Evolutionary conservation across 2,797 vertebrate species (phyloP), one percentile per base, ranked within the genome.

Genomic region (Mormyrops boulengeri): DNA sequence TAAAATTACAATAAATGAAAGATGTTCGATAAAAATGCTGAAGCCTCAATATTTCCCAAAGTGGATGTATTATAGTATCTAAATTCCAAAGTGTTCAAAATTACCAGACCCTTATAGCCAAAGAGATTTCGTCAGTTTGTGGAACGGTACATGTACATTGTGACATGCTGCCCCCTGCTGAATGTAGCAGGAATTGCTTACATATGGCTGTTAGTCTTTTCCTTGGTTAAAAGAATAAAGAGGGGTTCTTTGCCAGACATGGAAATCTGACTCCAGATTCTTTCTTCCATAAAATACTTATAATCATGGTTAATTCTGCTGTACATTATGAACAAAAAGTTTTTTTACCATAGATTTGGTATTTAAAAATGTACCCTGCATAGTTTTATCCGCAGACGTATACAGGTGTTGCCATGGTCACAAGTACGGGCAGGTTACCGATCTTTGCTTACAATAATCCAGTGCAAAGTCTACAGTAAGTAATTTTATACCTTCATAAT

Each of bases 121-220:
- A 53, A 85, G 84, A 50, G 49, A 47, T 11, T 85, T 85, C 22
- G 30, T 26, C 49, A 52, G n/a, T 52, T 49, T 30, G 44, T 85
- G 49, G n/a, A 8, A 30, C 5, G 14, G 84, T 53, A 26, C 49
- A 52, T 50, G 41, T 85, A 52, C 19, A 53, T 85, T 50, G 44
- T 30, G 9, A 9, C 41, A 85, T 49, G 73, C 88, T 85, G 38
- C 80, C 88, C 88, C 82, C 88, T 89, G 88, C 77, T 89, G 88
- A 41, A 84, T 60, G 38, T 89, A 34, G n/a, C 17, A 47, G 41
- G 53, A 84, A 26, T 26, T 44, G 82, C 44, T 52, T 26, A 85
- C 82, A 52, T 26, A 50, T 14, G n/a, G 19, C 19, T 49, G 30
- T n/a, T 49, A 12, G 47, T 49, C 12, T 85, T 85, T 85, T 52